phyloP scores from a whole-genome alignment of 2,797 vertebrate species.

The Melanotaenia nigrans region DNA sequence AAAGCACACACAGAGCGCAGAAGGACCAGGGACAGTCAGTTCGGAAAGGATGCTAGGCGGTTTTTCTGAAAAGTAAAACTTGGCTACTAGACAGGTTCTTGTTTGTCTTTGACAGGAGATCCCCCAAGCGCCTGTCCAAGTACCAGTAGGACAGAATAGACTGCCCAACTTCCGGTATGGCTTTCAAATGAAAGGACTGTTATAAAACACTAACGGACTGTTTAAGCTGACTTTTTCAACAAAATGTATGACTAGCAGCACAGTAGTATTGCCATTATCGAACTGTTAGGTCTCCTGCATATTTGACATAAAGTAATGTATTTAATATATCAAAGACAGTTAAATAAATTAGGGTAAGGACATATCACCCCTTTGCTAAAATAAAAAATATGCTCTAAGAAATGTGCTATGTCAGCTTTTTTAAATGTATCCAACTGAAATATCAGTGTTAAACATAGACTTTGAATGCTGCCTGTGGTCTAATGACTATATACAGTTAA shows the following conservation, averaged over 20 bases:
- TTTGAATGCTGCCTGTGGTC: not conserved
- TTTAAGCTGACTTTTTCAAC: not conserved
- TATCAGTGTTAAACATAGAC: not conserved
- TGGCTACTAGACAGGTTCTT: constrained; percentile 55
- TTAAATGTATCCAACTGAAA: not conserved
- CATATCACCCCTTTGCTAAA: not conserved
- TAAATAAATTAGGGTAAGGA: not conserved
- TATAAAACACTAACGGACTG: not conserved
- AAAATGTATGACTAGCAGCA: not conserved
- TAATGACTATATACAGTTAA: not conserved
- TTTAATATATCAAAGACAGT: not conserved
- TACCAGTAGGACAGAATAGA: constrained; percentile 1
- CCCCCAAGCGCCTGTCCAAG: constrained; percentile 59
- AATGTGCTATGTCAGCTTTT: not conserved
- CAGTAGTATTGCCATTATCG: no score
- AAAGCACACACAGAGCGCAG: constrained; percentile 23
- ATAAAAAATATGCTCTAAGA: not conserved
- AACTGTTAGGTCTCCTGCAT: not conserved
- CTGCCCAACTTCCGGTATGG: not conserved
- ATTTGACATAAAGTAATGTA: not conserved
- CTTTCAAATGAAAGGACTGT: constrained; percentile 60
- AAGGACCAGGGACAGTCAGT: not conserved
- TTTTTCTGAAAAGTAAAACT: constrained; percentile 47
- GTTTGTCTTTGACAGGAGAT: constrained; percentile 70
- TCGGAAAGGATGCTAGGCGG: not conserved